Evolutionary conservation across 2,113 vertebrate genomes (phyloP).

Genomic region (Astur gentilis): DNA sequence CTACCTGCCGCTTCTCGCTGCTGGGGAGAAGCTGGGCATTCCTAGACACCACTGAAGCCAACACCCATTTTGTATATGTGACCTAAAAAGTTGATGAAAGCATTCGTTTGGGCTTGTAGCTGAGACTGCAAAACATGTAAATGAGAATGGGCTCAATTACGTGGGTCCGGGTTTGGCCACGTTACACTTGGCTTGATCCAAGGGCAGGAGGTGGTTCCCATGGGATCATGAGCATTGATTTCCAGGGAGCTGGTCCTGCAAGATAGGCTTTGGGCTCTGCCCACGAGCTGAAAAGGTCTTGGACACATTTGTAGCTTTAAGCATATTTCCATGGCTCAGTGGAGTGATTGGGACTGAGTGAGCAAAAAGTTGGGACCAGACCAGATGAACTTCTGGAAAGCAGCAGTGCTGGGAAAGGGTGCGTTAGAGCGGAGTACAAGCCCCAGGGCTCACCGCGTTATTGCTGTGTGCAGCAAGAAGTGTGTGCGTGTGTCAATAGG

Average conservation of each 20-base stretch:
- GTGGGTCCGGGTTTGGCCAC: neutral
- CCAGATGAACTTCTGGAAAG: neutral
- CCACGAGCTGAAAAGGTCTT: neutral
- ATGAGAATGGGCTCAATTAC: neutral
- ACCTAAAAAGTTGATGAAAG: neutral
- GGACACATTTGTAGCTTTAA: neutral
- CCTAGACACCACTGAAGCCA: neutral
- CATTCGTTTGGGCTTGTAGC: neutral
- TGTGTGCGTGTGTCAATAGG: fast-evolving
- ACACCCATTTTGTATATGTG: neutral
- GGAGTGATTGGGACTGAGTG: neutral
- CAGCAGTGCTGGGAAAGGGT: neutral
- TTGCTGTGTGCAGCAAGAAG: neutral
- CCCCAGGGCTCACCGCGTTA: neutral
- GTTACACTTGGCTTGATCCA: neutral
- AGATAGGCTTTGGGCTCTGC: neutral
- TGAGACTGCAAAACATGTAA: neutral
- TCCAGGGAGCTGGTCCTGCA: neutral
- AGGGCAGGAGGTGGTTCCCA: neutral
- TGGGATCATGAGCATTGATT: neutral
- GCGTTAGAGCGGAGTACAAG: neutral
- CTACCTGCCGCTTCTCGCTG: neutral
- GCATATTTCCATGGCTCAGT: neutral
- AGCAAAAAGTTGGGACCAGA: neutral
- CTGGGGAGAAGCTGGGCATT: neutral